Base-by-base conservation (phyloP, 2,888 invertebrate genomes). In the Pandemis heparana region DNA sequence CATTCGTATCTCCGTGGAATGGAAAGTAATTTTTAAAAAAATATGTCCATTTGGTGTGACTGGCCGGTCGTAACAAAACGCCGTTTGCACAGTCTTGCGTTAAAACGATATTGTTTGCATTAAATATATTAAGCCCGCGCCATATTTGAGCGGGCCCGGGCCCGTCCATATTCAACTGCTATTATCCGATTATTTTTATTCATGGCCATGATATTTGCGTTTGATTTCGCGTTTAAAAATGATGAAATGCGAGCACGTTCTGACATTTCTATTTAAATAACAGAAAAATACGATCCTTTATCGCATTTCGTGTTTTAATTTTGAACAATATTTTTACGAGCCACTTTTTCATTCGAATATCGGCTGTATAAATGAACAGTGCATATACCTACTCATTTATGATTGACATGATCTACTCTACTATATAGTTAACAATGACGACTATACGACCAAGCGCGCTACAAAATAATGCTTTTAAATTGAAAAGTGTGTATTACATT, bases 41-140 rank as follows among this genome's bases (percentile, higher is more conserved):
- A 76, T 60, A 72, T 75, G 74, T 75, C 38, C 48, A 46, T 71
- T 59, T 74, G 67, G 73, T 77, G 75, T 75, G 75, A 75, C 77
- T 77, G 77, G 75, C 79, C 75, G 77, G 71, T 78, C 76, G 77
- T 75, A 78, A 77, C 79, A 77, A 79, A 81, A 81, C 79, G 77
- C 80, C 79, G 80, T 82, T 85, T 83, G 76, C 82, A 80, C 82
- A 81, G 81, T 81, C 80, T 79, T 77, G 75, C 72, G 75, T 77
- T 78, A 84, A 84, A 85, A 81, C 82, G 82, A 86, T 84, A 81
- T 81, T 86, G 84, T 88, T 86, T 82, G 81, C 83, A 85, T 86
- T 87, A 87, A n/a, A 48, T 48, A n/a, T 83, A 83, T 83, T 85
- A 83, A 79, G 79, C 78, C 80, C 73, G 41, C 56, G 48, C 75